Percentiles rank a stretch among this genome's conserved stretches.
These are phyloP conservation scores for Marisa cornuarietis DNA, from an alignment of 1,140 invertebrate species.

Conservation along the genomic window DNA sequence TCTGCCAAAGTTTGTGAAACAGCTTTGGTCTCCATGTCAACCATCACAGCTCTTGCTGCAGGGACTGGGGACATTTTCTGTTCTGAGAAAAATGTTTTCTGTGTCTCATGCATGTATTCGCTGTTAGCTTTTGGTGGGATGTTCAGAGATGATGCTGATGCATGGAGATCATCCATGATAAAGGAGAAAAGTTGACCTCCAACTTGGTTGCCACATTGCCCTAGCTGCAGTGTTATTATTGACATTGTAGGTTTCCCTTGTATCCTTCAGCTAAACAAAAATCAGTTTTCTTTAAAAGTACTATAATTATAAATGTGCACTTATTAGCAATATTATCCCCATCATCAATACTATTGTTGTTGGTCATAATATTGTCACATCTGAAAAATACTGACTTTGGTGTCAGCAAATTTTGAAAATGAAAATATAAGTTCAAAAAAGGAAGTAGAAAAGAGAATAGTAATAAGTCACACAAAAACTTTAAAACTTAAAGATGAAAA, in stretches of 20 bases:
- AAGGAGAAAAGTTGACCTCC: conserved; percentile 64
- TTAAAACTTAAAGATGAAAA: no score
- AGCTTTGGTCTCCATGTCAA: conserved; percentile 69
- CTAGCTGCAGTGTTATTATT: conserved; percentile 66
- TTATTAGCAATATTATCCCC: no score
- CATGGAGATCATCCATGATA: conserved; percentile 57
- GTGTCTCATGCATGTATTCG: conserved; percentile 30
- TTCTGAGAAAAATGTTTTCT: conserved; percentile 41
- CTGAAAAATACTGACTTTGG: no score
- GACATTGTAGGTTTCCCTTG: conserved; percentile 51
- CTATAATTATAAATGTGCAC: neutral
- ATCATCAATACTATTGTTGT: no score
- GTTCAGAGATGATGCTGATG: conserved; percentile 33
- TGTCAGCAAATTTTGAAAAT: no score
- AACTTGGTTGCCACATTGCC: conserved; percentile 69
- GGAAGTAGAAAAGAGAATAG: no score
- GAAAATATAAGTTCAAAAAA: no score
- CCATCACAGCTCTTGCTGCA: conserved; percentile 62
- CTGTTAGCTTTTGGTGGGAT: conserved; percentile 21
- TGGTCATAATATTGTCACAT: no score
- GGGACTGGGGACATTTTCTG: conserved; percentile 33
- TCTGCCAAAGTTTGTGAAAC: conserved; percentile 58
- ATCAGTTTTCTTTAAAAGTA: neutral
- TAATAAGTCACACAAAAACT: no score
- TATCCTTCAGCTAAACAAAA: neutral